phyloP scores from a whole-genome alignment of 2,888 invertebrate genomes.

The Strigamia crassipes region DNA sequence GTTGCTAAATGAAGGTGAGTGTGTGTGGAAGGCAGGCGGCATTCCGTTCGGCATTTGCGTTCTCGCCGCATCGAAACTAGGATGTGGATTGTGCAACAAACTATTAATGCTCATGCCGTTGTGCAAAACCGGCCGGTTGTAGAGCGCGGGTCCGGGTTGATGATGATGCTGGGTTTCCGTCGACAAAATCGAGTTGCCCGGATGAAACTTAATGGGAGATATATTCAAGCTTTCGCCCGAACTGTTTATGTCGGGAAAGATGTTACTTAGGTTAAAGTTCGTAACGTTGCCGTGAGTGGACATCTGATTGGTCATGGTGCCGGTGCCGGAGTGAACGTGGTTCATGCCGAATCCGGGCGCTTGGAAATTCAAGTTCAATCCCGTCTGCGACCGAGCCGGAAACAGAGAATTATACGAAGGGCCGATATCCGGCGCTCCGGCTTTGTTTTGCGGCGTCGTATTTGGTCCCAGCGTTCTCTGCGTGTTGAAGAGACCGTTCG shows the following conservation, averaged over 20 bases:
- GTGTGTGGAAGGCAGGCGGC: conserved; percentile 56
- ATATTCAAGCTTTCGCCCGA: conserved; percentile 56
- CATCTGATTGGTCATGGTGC: conserved; percentile 53
- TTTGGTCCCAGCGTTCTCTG: conserved; percentile 54
- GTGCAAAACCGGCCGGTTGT: conserved; percentile 56
- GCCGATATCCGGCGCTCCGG: conserved; percentile 51
- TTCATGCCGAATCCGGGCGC: conserved; percentile 56
- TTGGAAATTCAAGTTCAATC: conserved; percentile 57
- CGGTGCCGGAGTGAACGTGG: conserved; percentile 54
- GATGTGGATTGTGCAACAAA: conserved; percentile 58
- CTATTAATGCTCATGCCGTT: conserved; percentile 58
- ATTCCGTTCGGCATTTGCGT: conserved; percentile 53
- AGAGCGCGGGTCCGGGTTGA: conserved; percentile 54
- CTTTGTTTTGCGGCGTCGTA: conserved; percentile 53
- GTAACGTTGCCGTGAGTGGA: conserved; percentile 55
- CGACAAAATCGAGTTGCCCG: conserved; percentile 55
- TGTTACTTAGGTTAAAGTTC: conserved; percentile 57
- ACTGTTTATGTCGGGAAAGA: conserved; percentile 56
- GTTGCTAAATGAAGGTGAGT: conserved; percentile 55
- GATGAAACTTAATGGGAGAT: conserved; percentile 58
- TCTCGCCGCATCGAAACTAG: conserved; percentile 56
- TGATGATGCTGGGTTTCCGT: conserved; percentile 56
- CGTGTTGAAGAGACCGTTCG: conserved; percentile 55
- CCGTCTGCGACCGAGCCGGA: conserved; percentile 56
- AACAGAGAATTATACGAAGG: conserved; percentile 55